A percentile compares a stretch with the other conserved stretches of the same genome.
These are phyloP conservation scores for Acomys russatus DNA, from an alignment of 2,797 vertebrate species.

Conservation along the genomic window DNA sequence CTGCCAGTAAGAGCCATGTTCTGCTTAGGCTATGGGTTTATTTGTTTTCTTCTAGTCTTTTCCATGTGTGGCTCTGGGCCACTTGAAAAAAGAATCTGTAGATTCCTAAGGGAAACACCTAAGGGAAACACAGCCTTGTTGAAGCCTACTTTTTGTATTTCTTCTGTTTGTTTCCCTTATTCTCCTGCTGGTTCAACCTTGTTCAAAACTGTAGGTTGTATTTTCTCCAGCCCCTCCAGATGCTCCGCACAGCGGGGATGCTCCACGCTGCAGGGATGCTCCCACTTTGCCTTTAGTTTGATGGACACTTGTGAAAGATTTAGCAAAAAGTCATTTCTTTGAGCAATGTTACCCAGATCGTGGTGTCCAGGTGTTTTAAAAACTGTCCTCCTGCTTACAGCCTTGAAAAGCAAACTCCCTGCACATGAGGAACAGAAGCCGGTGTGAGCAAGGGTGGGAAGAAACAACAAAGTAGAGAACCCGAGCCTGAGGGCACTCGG, in stretches of 20 bases:
- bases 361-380: slow-evolving; percentile 3
- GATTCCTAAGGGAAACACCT: background rate
- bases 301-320: slow-evolving; percentile 42
- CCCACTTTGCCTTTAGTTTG: slow-evolving; percentile 1
- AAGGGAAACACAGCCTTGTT: background rate
- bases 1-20: background rate
- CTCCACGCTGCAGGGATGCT: background rate
- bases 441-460: background rate
- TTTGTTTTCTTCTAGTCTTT: background rate
- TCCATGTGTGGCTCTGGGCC: background rate
- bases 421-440: background rate
- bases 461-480: slow-evolving; percentile 4
- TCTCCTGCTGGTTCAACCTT: background rate
- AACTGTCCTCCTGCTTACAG: background rate
- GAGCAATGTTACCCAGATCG: background rate
- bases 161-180: slow-evolving; percentile 8
- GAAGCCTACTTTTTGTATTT: background rate
- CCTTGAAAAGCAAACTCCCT: background rate
- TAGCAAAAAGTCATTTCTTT: slow-evolving; percentile 37
- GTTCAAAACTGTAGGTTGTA: background rate
- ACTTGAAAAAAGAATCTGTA: slow-evolving; percentile 1
- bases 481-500: background rate
- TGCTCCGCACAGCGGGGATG: background rate
- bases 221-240: background rate
- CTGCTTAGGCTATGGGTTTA: background rate